phyloP scores from a whole-genome alignment of 2,888 invertebrate species.

The Lapara coniferarum region DNA sequence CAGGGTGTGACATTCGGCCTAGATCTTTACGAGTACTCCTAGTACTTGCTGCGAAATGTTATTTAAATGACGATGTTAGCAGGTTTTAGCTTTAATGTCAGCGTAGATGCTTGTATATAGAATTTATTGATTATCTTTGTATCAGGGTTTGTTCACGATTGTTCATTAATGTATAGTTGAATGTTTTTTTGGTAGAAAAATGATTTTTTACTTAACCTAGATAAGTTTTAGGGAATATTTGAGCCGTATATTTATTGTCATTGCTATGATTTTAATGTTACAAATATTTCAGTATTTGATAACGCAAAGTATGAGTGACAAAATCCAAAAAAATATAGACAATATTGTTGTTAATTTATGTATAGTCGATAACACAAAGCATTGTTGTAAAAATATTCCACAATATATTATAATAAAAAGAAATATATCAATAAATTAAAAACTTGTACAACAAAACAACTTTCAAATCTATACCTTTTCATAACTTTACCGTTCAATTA shows the following conservation, averaged over 20 bases:
- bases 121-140: background rate
- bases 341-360: too few relatives aligned
- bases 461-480: constrained; percentile 17
- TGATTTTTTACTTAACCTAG: too few relatives aligned
- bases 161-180: background rate
- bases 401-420: background rate
- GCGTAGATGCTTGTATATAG: background rate
- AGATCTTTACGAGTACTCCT: background rate
- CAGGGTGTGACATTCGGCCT: constrained; percentile 17
- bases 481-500: constrained; percentile 24
- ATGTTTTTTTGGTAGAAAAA: too few relatives aligned
- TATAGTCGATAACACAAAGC: too few relatives aligned
- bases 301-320: too few relatives aligned
- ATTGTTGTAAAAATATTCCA: too few relatives aligned
- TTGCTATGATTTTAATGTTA: too few relatives aligned
- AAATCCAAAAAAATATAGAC: too few relatives aligned
- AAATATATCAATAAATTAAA: background rate
- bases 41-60: constrained; percentile 4
- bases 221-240: too few relatives aligned
- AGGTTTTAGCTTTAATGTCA: constrained; percentile 11
- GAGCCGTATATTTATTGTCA: too few relatives aligned
- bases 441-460: background rate
- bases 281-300: too few relatives aligned
- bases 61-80: constrained; percentile 17
- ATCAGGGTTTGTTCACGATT: background rate